Evolutionary conservation across 2,113 vertebrate genomes (phyloP).

Genomic region (Hypomesus transpacificus): DNA sequence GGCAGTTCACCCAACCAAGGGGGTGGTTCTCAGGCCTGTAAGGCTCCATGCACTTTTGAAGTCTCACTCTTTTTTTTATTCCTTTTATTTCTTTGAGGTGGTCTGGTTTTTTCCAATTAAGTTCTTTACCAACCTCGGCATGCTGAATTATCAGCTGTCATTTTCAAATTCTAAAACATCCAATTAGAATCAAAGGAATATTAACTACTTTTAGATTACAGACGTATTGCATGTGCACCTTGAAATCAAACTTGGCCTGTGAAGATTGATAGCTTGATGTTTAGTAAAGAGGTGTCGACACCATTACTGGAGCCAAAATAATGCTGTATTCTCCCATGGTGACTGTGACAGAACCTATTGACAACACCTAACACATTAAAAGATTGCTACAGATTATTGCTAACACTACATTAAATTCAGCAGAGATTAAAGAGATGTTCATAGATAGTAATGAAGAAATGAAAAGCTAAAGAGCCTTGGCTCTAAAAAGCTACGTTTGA

Average conservation of each 20-base stretch:
- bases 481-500: too few relatives aligned
- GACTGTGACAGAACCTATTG: too few relatives aligned
- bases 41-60: slow-evolving; percentile 50
- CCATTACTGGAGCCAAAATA: slow-evolving; percentile 41
- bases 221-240: slow-evolving; percentile 51
- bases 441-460: background rate
- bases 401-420: background rate
- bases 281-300: slow-evolving; percentile 9
- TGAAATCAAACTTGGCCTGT: slow-evolving; percentile 76
- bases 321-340: background rate
- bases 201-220: slow-evolving; percentile 23
- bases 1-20: slow-evolving; percentile 31
- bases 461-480: too few relatives aligned
- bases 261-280: slow-evolving; percentile 36
- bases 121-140: slow-evolving; percentile 19
- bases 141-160: slow-evolving; percentile 21
- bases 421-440: background rate
- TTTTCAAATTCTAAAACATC: slow-evolving; percentile 5
- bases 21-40: slow-evolving; percentile 40
- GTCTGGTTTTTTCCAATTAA: slow-evolving; percentile 4
- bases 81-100: background rate
- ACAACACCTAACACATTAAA: background rate
- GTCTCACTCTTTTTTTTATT: slow-evolving; percentile 19
- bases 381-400: background rate
- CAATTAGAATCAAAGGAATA: slow-evolving; percentile 37